phyloP scores from a whole-genome alignment of 2,888 invertebrate species.

The Amblyteles armatorius region DNA sequence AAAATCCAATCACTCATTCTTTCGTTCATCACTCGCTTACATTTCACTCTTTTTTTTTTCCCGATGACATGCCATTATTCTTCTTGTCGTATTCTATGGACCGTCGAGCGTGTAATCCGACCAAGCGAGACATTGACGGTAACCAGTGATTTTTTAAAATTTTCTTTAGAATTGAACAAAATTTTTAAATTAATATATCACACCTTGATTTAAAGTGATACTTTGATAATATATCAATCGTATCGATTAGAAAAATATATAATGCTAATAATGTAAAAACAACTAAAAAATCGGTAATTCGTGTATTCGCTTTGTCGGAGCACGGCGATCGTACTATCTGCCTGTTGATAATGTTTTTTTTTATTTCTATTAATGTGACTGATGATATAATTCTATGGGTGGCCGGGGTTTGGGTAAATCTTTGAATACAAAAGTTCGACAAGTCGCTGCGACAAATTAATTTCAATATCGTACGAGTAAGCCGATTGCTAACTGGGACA shows the following conservation, averaged over 20 bases:
- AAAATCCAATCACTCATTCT: background rate
- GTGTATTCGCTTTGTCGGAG: constrained; percentile 14
- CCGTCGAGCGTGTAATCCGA: constrained; percentile 34
- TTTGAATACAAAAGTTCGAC: background rate
- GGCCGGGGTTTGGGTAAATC: constrained; percentile 18
- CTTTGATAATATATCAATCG: background rate
- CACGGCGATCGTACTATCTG: constrained; percentile 27
- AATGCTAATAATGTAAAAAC: background rate
- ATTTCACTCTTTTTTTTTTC: constrained; percentile 1
- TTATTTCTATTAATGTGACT: constrained; percentile 1
- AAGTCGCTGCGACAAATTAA: background rate
- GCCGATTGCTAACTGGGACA: background rate
- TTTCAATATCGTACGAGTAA: background rate
- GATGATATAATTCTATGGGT: background rate
- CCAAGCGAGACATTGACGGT: constrained; percentile 16
- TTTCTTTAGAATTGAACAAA: background rate
- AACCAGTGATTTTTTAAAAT: background rate
- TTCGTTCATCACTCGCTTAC: constrained; percentile 7
- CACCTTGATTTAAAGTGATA: too few relatives aligned
- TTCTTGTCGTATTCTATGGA: constrained; percentile 6
- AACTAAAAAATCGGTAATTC: background rate
- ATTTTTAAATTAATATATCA: background rate
- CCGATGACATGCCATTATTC: constrained; percentile 20
- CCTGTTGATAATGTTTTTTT: constrained; percentile 38
- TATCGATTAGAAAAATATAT: background rate